These are phyloP conservation scores for Saturnia pavonia DNA, from an alignment of 2,888 invertebrate genomes.

Conservation along the genomic window DNA sequence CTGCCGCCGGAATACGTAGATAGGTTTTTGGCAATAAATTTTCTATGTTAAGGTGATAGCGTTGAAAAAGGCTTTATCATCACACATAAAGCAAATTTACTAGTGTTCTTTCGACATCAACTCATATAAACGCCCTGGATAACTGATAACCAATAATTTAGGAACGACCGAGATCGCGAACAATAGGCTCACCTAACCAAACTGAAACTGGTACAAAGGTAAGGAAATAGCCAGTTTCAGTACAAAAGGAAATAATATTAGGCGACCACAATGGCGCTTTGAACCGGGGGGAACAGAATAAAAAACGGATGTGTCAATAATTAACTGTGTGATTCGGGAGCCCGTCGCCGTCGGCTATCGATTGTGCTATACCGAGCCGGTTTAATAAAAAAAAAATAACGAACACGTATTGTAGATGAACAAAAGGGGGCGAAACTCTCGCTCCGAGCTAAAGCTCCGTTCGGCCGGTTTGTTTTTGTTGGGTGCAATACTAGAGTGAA, in stretches of 20 bases:
- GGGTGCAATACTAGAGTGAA: slow-evolving; percentile 64
- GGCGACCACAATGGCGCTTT: slow-evolving; percentile 61
- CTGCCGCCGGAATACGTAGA: too few species aligned
- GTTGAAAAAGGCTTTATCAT: too few species aligned
- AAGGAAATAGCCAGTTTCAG: slow-evolving; percentile 72
- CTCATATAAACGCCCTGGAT: slow-evolving; percentile 15
- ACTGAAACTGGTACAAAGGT: slow-evolving; percentile 57
- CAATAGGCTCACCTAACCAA: slow-evolving; percentile 47
- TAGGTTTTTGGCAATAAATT: too few species aligned
- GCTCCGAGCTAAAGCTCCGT: slow-evolving; percentile 47
- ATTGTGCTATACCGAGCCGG: slow-evolving; percentile 53
- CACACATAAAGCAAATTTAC: background rate
- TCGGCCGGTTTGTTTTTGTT: slow-evolving; percentile 61
- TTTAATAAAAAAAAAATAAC: slow-evolving; percentile 61
- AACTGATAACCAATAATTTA: slow-evolving; percentile 32
- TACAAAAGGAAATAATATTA: slow-evolving; percentile 64
- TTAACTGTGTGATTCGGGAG: slow-evolving; percentile 75
- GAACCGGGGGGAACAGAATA: slow-evolving; percentile 50
- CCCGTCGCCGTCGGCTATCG: slow-evolving; percentile 71
- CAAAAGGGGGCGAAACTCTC: slow-evolving; percentile 59
- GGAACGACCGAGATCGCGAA: slow-evolving; percentile 48
- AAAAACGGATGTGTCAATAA: slow-evolving; percentile 81
- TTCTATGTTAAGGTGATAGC: too few species aligned
- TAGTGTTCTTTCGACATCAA: background rate
- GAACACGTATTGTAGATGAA: slow-evolving; percentile 63